A percentile compares a stretch with the other conserved stretches of the same genome.
Evolutionary conservation across 2,888 invertebrate genomes (phyloP).

Genomic region (Parasteatoda lunata): DNA sequence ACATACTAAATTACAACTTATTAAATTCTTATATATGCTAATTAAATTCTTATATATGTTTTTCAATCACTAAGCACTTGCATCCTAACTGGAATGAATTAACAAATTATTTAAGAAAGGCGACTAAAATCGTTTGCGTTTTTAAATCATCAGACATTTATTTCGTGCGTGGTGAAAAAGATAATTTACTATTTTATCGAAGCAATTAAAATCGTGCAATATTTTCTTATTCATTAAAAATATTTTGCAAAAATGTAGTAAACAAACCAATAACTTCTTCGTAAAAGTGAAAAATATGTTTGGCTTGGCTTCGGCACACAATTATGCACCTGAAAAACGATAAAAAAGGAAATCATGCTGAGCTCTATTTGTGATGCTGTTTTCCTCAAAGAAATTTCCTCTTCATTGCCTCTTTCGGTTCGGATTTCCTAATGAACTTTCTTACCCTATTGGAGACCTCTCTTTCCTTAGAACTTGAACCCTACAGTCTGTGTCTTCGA

Average conservation of each 20-base stretch:
- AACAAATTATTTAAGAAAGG: too few species aligned
- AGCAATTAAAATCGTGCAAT: not conserved
- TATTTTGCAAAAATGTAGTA: not conserved
- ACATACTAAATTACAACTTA: too few species aligned
- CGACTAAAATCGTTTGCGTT: too few species aligned
- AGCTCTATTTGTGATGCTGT: not conserved
- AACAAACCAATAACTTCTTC: not conserved
- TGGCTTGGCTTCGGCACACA: not conserved
- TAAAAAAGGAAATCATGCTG: conserved; percentile 1
- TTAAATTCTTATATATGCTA: too few species aligned
- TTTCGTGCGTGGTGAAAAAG: not conserved
- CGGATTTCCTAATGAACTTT: conserved; percentile 36
- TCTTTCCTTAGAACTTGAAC: conserved; percentile 41
- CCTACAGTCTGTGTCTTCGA: conserved; percentile 12
- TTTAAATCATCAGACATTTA: not conserved
- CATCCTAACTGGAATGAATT: too few species aligned
- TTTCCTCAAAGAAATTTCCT: conserved; percentile 19
- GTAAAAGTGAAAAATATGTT: not conserved
- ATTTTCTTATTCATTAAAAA: not conserved
- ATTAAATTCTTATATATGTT: too few species aligned
- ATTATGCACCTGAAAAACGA: conserved; percentile 11
- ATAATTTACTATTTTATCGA: not conserved
- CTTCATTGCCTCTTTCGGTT: conserved; percentile 10
- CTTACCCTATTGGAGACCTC: conserved; percentile 5
- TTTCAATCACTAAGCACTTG: too few species aligned